These are phyloP conservation scores for Ophioninae sp. DNA, from an alignment of 2,888 invertebrate species.

Conservation along the genomic window DNA sequence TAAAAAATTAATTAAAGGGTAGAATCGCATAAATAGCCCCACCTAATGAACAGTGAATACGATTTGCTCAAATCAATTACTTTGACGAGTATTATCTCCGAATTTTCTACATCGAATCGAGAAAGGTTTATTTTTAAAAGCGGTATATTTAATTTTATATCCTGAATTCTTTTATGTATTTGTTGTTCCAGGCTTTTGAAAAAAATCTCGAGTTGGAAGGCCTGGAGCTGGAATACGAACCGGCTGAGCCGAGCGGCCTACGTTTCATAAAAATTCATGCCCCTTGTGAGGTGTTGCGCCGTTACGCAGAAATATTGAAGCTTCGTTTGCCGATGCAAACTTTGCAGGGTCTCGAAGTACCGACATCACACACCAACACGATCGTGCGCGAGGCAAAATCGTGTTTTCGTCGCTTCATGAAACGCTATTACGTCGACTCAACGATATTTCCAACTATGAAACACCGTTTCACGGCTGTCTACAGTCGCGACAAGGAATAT, in stretches of 20 bases:
- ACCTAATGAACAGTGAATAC: too few species aligned
- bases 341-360: constrained; percentile 86
- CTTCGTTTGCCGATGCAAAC: constrained; percentile 97
- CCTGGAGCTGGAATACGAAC: constrained; percentile 87
- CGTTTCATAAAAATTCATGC: constrained; percentile 95
- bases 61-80: too few species aligned
- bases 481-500: constrained; percentile 95
- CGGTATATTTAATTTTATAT: too few species aligned
- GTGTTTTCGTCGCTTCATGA: constrained; percentile 83
- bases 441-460: constrained; percentile 88
- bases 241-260: constrained; percentile 86
- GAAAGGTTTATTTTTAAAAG: too few species aligned
- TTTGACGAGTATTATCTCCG: too few species aligned
- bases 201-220: constrained; percentile 88
- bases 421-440: constrained; percentile 86
- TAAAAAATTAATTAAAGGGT: too few species aligned
- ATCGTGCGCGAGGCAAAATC: constrained; percentile 83
- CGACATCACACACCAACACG: constrained; percentile 84
- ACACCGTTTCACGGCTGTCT: constrained; percentile 93
- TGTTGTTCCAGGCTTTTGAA: constrained; percentile 84
- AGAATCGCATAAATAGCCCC: too few species aligned
- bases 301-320: constrained; percentile 96
- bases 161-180: constrained; percentile 23
- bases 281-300: constrained; percentile 89
- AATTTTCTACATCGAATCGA: too few species aligned